Percentiles rank a stretch among this genome's conserved stretches.
Evolutionary conservation across 2,888 invertebrate genomes (phyloP).

Genomic region (Xestia ashworthii): DNA sequence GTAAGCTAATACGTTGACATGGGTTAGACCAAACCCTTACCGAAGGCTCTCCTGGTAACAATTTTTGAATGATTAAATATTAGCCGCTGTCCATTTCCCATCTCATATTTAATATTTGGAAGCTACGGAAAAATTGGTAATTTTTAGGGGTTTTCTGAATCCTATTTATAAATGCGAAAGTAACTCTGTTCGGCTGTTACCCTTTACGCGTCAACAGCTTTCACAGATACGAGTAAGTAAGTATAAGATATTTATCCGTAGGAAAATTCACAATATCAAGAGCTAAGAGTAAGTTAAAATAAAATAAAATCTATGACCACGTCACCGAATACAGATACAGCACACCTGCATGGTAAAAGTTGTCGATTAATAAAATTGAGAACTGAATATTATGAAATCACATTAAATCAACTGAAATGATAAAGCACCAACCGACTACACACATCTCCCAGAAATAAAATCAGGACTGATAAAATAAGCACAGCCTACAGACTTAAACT

Average conservation of each 20-base stretch:
- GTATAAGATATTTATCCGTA: not conserved
- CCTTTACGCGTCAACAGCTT: not conserved
- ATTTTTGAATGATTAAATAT: slow-evolving; percentile 33
- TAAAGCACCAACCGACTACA: not conserved
- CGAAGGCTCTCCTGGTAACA: slow-evolving; percentile 4
- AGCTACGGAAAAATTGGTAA: not conserved
- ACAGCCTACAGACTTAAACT: not conserved
- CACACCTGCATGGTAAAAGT: not conserved
- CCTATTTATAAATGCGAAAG: not conserved
- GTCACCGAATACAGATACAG: not conserved
- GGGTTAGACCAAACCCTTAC: slow-evolving; percentile 56
- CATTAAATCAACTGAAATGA: not conserved
- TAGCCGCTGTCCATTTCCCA: slow-evolving; percentile 15
- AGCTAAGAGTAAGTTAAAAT: not conserved
- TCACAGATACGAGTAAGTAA: not conserved
- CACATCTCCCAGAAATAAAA: not conserved
- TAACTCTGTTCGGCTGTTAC: not conserved
- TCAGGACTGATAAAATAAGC: slow-evolving; percentile 12
- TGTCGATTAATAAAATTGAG: too few relatives aligned
- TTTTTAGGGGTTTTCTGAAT: not conserved
- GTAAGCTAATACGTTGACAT: slow-evolving; percentile 67
- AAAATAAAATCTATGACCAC: not conserved
- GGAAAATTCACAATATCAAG: not conserved
- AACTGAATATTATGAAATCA: not conserved
- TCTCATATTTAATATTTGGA: not conserved